These are phyloP conservation scores for Drosophila bunnanda DNA, from an alignment of 2,888 invertebrate species.

Conservation along the genomic window DNA sequence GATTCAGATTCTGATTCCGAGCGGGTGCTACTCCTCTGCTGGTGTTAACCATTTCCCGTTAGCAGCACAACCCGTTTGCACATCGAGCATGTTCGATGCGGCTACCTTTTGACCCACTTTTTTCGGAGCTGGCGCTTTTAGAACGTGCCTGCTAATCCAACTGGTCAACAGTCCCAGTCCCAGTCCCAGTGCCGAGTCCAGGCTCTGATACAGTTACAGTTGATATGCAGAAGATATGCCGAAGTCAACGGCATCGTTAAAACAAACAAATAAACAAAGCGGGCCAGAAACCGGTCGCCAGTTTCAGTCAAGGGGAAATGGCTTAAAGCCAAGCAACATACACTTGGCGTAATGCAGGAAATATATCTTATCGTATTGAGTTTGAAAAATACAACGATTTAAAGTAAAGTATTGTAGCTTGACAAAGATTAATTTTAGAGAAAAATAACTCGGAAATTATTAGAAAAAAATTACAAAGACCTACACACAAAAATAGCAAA, in stretches of 20 bases:
- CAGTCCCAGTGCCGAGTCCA: constrained; percentile 36
- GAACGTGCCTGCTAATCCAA: constrained; percentile 71
- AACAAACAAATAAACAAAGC: constrained; percentile 59
- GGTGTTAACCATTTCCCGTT: constrained; percentile 63
- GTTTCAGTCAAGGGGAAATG: constrained; percentile 52
- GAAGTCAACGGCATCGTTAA: constrained; percentile 57
- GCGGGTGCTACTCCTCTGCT: constrained; percentile 45
- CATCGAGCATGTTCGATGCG: constrained; percentile 63
- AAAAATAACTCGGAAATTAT: background rate
- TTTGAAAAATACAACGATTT: background rate
- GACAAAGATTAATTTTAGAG: background rate
- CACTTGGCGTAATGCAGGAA: constrained; percentile 22
- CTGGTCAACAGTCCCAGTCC: constrained; percentile 59
- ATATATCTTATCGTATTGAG: background rate
- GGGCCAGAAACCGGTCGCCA: constrained; percentile 59
- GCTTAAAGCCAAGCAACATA: constrained; percentile 56
- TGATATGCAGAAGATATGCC: constrained; percentile 43
- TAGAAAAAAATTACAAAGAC: background rate
- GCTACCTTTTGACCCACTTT: constrained; percentile 78
- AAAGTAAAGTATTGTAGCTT: background rate
- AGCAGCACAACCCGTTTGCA: constrained; percentile 67
- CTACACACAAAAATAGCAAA: background rate
- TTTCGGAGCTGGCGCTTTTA: constrained; percentile 56
- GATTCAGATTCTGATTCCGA: constrained; percentile 39
- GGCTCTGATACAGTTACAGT: constrained; percentile 64